These are phyloP conservation scores for Eulithis prunata DNA, from an alignment of 2,888 invertebrate species.

Conservation along the genomic window DNA sequence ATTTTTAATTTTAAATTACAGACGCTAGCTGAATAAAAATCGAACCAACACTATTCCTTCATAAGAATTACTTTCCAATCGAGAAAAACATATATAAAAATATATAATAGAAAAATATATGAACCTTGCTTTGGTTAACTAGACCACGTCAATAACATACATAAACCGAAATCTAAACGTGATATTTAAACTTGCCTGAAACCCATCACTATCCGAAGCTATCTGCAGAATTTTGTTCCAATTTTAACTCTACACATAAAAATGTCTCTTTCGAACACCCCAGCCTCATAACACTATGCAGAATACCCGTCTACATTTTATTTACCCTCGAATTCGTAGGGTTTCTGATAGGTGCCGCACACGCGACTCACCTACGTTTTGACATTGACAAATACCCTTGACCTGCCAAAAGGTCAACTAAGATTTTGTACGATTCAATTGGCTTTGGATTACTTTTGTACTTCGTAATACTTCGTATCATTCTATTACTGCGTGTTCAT, in stretches of 20 bases:
- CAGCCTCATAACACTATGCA: conserved; percentile 39
- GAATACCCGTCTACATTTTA: conserved; percentile 44
- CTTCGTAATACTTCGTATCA: not conserved
- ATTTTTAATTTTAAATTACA: no score
- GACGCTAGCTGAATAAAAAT: no score
- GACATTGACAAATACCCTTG: conserved; percentile 43
- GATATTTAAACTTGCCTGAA: not conserved
- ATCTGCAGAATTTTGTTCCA: conserved; percentile 23
- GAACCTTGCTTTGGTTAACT: no score
- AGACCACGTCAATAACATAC: no score
- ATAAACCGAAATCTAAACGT: no score
- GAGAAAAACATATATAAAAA: no score
- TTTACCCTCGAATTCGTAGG: conserved; percentile 34
- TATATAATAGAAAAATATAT: no score
- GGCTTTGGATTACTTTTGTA: conserved; percentile 1
- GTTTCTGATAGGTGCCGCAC: conserved; percentile 47
- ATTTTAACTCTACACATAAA: conserved; percentile 38
- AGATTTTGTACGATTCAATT: conserved; percentile 25
- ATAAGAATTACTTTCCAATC: no score
- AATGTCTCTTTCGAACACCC: conserved; percentile 34
- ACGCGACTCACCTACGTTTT: conserved; percentile 46
- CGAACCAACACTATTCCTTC: no score
- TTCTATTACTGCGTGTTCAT: not conserved
- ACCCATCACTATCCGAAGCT: conserved; percentile 13
- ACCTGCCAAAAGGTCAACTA: conserved; percentile 33